Evolutionary conservation across 2,888 invertebrate species (phyloP), one percentile per base, ranked within the genome.

Genomic region (Leptopterna dolabrata): DNA sequence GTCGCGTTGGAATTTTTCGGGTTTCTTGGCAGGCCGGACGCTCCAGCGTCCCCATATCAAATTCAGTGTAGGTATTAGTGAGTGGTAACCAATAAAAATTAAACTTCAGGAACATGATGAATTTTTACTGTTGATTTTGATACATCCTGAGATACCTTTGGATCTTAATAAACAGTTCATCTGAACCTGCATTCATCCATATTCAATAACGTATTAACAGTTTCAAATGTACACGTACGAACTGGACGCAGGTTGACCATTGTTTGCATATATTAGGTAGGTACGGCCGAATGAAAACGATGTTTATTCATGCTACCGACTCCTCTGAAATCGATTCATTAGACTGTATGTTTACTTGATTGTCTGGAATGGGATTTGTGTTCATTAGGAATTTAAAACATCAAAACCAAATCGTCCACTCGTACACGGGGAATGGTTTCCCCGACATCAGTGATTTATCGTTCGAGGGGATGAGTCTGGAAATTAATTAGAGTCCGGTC

Each of bases 281-380:
- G 63, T 24, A 63, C 63, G 13, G 13, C 45, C 16, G 0, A 78
- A 78, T 78, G 36, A 78, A 45, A 78, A 29, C 78, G 45, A 78
- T 78, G 78, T 78, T 78, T 78, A 78, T 78, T 78, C 78, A 78
- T 78, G 78, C 78, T 78, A 78, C n/a, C 45, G 41, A 78, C 78
- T 78, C 43, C 19, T 76, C 76, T 51, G 76, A 76, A 76, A 76
- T 76, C 78, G 78, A 78, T 45, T 78, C 78, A 78, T 24, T 45
- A 78, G 43, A 45, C 11, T 78, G 41, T 78, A 45, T 78, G 41
- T 78, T 78, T 78, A 45, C 41, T 78, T 78, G 78, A 78, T 78
- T 78, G 78, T 78, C 78, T 19, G n/a, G 41, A 78, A 78, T 78
- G 78, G 45, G 78, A 78, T 78, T 78, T 78, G 45, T 78, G 24